Evolutionary conservation across 1,140 invertebrate genomes (phyloP), one percentile per base, ranked within the genome.

Genomic region (Chymomyza costata): DNA sequence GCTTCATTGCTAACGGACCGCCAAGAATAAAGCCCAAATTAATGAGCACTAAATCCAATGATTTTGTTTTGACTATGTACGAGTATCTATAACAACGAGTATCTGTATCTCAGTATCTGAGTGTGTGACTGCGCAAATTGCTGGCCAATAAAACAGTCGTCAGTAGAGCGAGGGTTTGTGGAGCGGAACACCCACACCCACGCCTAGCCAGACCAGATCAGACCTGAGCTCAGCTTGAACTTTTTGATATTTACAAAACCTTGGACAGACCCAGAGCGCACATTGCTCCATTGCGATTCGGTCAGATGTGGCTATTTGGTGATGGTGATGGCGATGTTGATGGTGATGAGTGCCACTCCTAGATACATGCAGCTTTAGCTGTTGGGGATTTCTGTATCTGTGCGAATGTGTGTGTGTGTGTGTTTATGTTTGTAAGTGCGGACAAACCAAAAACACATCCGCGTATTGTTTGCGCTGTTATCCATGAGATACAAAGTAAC

Each of bases 301-400:
- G 21, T 25, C 21, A 5, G 21, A 3, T 8, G 3, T 25, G 21
- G 3, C 21, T 25, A 25, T 25, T 8, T 25, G 8, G 47, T 64
- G 69, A 30, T 44, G 41, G n/a, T 55, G 47, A n/a, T 51, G 63
- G 61, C 45, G n/a, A 31, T 39, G 40, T 31, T 14, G 46, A 11
- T 40, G 34, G 25, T 76, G 71, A 78, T 76, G 73, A 71, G 71
- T 64, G 71, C 66, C 71, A 76, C 71, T 76, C 71, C 71, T 76
- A 64, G n/a, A n/a, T n/a, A n/a, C n/a, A n/a, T n/a, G n/a, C n/a
- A n/a, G 71, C 58, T 73, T 49, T 51, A 25, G 21, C 3, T 43
- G 48, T 32, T 51, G 49, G 58, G 64, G 51, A 57, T 57, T 56
- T n/a, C n/a, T 25, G 21, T 25, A 25, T 8, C 3, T 25, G 8